Evolutionary conservation across 1,140 invertebrate species (phyloP), one percentile per base, ranked within the genome.

Genomic region (Nephila pilipes): DNA sequence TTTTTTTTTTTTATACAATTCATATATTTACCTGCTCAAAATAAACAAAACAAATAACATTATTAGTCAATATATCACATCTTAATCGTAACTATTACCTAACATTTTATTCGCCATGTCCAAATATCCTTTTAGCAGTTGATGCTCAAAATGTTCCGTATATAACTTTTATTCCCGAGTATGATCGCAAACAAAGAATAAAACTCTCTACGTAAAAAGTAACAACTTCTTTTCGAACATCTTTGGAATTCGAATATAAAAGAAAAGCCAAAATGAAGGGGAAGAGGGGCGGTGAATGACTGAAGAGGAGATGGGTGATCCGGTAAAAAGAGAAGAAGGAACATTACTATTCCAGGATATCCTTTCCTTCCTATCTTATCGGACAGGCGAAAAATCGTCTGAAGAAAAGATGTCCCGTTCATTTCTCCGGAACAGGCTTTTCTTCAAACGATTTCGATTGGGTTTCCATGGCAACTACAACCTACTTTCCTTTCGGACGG

Each of bases 371-470:
- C n/a, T 32, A 29, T 16, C 65, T 32, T 69, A 69, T 69, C 65
- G 65, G 65, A 16, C 65, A 32, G 29, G 25, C 65, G 65, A 25
- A 69, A 46, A 20, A 60, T 60, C 20, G 58, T 60, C 58, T n/a
- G 60, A 20, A 63, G 60, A 63, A 69, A 69, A 32, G 65, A 29
- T 69, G 65, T 69, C 25, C 65, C 60, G 60, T 63, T 63, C 60
- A 6, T 46, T 63, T 63, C 29, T 69, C 65, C 65, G 65, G 65
- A 32, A 69, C n/a, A n/a, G 65, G n/a, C 14, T 25, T 69, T 69
- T 69, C n/a, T 25, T 29, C 25, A 69, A 29, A 69, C 65, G n/a
- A 69, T 29, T 69, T 69, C 29, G 12, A 69, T 69, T 69, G n/a
- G 25, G 65, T 69, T 69, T 25, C 29, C 29, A 69, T 69, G 65